Base-by-base conservation (phyloP, 2,888 invertebrate genomes). In the Volucella bombylans region DNA sequence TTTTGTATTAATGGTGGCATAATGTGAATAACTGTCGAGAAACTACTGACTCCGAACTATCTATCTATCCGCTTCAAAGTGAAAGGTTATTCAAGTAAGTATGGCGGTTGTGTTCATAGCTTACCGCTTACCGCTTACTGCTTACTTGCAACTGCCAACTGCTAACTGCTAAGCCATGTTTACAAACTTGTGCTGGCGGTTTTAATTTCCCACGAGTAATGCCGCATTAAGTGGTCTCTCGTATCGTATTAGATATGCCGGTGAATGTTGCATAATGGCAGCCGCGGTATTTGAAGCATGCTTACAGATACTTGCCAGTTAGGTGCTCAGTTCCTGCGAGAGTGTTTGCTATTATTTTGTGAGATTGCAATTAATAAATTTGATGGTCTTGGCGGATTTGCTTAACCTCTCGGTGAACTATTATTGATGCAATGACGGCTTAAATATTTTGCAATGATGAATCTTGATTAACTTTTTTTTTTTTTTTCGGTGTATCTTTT, bases 121-220 rank as follows among this genome's bases (percentile, higher is more conserved):
- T 31, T 31, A 31, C 31, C 31, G 31, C 6, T 31, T 31, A 31
- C 31, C 4, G 31, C 23, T 23, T 23, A 23, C 23, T 3, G 23
- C 31, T 31, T 31, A 31, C 31, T 6, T 4, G 0, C 6, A 6
- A 31, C 31, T 31, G 0, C 31, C 31, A 31, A 31, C 1, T 31
- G 31, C 31, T 31, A 31, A 31, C 31, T 31, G 6, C 31, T 31
- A 31, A 31, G 31, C 31, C 45, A 62, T 62, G 50, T 62, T 61
- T 31, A 31, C 31, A 31, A 38, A 15, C 18, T 49, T 59, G 67
- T 14, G 65, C 50, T 72, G 72, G 67, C 47, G 69, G 81, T 69
- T 74, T 81, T 68, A 64, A 74, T 74, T 81, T 81, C 81, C 81
- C 81, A 81, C 81, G 74, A 74, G 81, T 74, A 73, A 73, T 69